Percentiles rank a stretch among this genome's conserved stretches.
These are phyloP conservation scores for Nezara viridula DNA, from an alignment of 2,888 invertebrate genomes.

Conservation along the genomic window DNA sequence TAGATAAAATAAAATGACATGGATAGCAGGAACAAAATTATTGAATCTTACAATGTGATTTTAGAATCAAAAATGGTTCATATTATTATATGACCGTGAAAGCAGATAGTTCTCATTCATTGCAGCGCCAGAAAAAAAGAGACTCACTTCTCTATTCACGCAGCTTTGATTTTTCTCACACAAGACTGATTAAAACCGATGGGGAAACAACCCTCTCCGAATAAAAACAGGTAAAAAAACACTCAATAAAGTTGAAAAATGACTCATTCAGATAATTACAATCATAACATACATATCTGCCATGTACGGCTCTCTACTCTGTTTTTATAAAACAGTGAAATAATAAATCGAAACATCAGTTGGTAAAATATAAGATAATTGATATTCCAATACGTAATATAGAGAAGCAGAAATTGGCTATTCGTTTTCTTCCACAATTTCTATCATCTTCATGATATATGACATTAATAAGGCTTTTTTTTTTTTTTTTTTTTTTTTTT, in stretches of 20 bases:
- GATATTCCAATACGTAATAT: too few relatives aligned
- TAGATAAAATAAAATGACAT: too few relatives aligned
- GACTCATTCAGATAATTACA: not conserved
- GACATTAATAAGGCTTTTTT: too few relatives aligned
- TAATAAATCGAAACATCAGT: not conserved
- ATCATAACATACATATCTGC: not conserved
- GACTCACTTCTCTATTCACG: not conserved
- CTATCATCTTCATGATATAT: too few relatives aligned
- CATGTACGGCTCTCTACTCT: not conserved
- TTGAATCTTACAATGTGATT: too few relatives aligned
- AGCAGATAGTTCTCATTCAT: not conserved
- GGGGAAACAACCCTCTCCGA: not conserved
- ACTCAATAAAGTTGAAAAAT: not conserved
- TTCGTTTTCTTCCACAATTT: too few relatives aligned
- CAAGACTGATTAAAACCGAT: not conserved
- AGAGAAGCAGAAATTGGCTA: too few relatives aligned
- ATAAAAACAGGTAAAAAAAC: not conserved
- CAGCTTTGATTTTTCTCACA: not conserved
- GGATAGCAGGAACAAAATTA: too few relatives aligned
- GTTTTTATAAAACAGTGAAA: not conserved
- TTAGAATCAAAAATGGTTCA: not conserved
- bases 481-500: too few relatives aligned
- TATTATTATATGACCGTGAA: not conserved
- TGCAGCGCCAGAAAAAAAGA: not conserved
- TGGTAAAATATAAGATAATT: not conserved